phyloP scores from a whole-genome alignment of 2,113 vertebrate species.

The Motacilla tschutschensis region DNA sequence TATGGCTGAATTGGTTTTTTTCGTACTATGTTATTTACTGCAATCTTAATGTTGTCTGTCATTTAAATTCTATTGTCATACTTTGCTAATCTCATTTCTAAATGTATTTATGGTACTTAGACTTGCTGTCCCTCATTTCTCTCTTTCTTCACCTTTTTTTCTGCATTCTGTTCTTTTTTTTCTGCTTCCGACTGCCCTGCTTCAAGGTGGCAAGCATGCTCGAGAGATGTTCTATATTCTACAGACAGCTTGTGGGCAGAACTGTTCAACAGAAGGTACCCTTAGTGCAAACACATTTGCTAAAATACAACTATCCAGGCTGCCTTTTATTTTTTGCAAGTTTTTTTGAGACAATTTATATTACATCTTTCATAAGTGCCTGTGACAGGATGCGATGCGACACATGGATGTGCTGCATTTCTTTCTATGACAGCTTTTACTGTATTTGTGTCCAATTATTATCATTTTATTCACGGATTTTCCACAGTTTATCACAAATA shows the following conservation, averaged over 20 bases:
- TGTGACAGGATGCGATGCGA: slow-evolving; percentile 71
- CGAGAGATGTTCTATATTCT: slow-evolving; percentile 98
- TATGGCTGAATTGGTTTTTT: slow-evolving; percentile 76
- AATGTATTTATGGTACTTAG: slow-evolving; percentile 83
- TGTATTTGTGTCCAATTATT: slow-evolving; percentile 63
- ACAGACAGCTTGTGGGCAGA: slow-evolving; percentile 96
- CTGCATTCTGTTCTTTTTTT: slow-evolving; percentile 80
- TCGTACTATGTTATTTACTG: slow-evolving; percentile 77
- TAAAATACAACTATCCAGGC: slow-evolving; percentile 77
- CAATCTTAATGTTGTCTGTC: slow-evolving; percentile 79
- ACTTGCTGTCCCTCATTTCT: slow-evolving; percentile 82
- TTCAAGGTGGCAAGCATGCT: slow-evolving; percentile 97
- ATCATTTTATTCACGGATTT: slow-evolving; percentile 60
- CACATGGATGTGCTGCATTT: slow-evolving; percentile 69
- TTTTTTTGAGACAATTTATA: slow-evolving; percentile 71
- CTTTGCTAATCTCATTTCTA: slow-evolving; percentile 84
- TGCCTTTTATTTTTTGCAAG: slow-evolving; percentile 70
- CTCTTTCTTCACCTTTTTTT: slow-evolving; percentile 83
- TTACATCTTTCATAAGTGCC: slow-evolving; percentile 75
- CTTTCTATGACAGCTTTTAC: slow-evolving; percentile 64
- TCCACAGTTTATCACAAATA: slow-evolving; percentile 53
- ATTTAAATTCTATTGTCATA: slow-evolving; percentile 82
- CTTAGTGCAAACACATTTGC: slow-evolving; percentile 81
- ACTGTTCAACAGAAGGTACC: slow-evolving; percentile 99
- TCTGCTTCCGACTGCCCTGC: slow-evolving; percentile 85